These are phyloP conservation scores for Pagrus major DNA, from an alignment of 2,113 vertebrate species.

Conservation along the genomic window DNA sequence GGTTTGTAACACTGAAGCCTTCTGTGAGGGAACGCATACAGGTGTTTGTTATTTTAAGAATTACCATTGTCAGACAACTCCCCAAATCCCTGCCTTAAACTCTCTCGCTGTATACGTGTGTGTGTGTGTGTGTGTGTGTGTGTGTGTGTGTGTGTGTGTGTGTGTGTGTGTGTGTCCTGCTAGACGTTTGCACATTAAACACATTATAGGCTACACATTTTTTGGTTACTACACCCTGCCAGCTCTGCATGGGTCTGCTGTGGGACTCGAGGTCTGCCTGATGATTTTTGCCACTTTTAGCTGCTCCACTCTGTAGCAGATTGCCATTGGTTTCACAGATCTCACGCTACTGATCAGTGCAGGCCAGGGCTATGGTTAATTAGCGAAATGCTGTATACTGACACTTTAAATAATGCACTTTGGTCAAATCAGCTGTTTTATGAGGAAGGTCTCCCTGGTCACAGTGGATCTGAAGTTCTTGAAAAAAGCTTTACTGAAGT, in stretches of 20 bases:
- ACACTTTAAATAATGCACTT: neutral
- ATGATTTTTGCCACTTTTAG: neutral
- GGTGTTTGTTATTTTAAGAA: constrained; percentile 82
- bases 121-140: constrained; percentile 28
- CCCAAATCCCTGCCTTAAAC: constrained; percentile 52
- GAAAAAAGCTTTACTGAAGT: neutral
- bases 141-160: constrained; percentile 25
- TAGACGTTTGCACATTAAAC: constrained; percentile 14
- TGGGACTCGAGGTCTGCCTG: neutral
- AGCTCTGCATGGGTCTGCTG: neutral
- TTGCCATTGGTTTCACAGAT: neutral
- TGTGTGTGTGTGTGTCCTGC: constrained; percentile 23
- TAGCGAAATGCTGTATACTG: neutral
- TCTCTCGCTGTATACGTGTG: constrained; percentile 1
- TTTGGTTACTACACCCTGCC: neutral
- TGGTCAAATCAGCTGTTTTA: neutral
- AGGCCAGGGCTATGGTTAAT: neutral
- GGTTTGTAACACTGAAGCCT: constrained; percentile 58
- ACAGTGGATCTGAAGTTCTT: neutral
- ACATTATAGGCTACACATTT: neutral
- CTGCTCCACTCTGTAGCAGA: too few relatives aligned
- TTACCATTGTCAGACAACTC: constrained; percentile 65
- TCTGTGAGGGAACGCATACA: constrained; percentile 50
- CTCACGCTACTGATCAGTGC: neutral
- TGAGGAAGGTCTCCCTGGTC: neutral